phyloP scores from a whole-genome alignment of 2,888 invertebrate genomes.

The Molorchus minor region DNA sequence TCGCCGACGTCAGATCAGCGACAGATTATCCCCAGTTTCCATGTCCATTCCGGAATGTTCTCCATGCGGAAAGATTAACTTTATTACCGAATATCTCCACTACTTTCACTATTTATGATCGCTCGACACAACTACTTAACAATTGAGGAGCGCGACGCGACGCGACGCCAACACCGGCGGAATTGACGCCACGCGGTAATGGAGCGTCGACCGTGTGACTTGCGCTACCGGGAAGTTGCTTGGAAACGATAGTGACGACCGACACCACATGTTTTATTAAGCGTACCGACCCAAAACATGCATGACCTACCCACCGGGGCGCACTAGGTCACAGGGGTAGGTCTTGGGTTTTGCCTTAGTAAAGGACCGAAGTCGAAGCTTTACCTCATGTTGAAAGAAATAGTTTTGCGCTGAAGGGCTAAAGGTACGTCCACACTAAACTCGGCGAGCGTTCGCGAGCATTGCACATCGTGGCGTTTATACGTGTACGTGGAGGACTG shows the following conservation, averaged over 20 bases:
- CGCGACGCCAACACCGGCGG: conserved; percentile 39
- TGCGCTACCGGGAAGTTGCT: conserved; percentile 34
- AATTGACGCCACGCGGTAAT: conserved; percentile 39
- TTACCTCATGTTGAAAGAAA: too few relatives aligned
- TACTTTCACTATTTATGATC: conserved; percentile 1
- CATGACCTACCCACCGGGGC: conserved; percentile 15
- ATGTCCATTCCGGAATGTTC: too few relatives aligned
- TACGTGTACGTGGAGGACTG: too few relatives aligned
- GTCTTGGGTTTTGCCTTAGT: too few relatives aligned
- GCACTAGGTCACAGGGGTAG: conserved; percentile 21
- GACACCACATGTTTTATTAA: conserved; percentile 38
- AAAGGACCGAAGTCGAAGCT: too few relatives aligned
- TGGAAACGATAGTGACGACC: conserved; percentile 31
- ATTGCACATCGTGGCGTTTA: too few relatives aligned
- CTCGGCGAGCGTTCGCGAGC: too few relatives aligned
- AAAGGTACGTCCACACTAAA: too few relatives aligned
- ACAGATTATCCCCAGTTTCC: too few relatives aligned
- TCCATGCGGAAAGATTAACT: too few relatives aligned
- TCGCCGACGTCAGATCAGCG: too few relatives aligned
- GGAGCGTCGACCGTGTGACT: conserved; percentile 34
- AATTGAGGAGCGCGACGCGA: conserved; percentile 23
- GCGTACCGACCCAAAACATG: conserved; percentile 22
- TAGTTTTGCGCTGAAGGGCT: too few relatives aligned
- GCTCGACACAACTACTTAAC: conserved; percentile 9
- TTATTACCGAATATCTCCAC: conserved; percentile 7